Base-by-base conservation (phyloP, 2,113 vertebrate genomes). In the Hiodon tergisus region DNA sequence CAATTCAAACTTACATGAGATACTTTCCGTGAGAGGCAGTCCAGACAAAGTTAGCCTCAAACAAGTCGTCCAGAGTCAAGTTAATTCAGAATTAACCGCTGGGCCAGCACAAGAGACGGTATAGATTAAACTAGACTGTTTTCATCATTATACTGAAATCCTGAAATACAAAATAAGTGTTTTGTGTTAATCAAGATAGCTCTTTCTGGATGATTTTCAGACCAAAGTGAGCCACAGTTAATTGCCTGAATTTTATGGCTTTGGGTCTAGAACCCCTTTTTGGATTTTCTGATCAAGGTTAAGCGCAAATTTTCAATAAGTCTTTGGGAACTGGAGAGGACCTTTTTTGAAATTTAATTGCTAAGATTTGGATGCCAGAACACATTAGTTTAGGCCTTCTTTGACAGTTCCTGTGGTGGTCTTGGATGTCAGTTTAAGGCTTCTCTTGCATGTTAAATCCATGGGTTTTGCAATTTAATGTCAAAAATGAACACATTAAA, bases 1-100 rank as follows among this genome's bases (percentile, higher is more conserved):
- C 87, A 90, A 87, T 92, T 93, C 94, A 88, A 89, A 87, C 91
- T 89, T 90, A 93, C 92, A 92, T 84, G 87, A 90, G 87, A 91
- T 66, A 81, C 77, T 92, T 90, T 92, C 87, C 87, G 89, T 89
- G 89, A 82, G 86, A 77, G 54, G 76, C 68, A 76, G 76, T 83
- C 70, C 73, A 83, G 84, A 76, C 57, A 66, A 69, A 67, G 54
- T 59, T 59, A 14, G 8, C 58, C 51, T 0, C 0, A 8, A n/a
- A 54, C 52, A 11, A 52, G 54, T 76, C 75, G 69, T 31, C 57
- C 69, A 67, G 65, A 76, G 70, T 78, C 78, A 71, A 80, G 72
- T 81, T 84, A 83, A 82, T 86, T 89, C 88, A 86, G 87, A 89
- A 89, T 81, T 74, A 83, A 86, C 80, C 82, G 78, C 85, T 87